phyloP scores from a whole-genome alignment of 2,113 vertebrate species.

The Megalops atlanticus region DNA sequence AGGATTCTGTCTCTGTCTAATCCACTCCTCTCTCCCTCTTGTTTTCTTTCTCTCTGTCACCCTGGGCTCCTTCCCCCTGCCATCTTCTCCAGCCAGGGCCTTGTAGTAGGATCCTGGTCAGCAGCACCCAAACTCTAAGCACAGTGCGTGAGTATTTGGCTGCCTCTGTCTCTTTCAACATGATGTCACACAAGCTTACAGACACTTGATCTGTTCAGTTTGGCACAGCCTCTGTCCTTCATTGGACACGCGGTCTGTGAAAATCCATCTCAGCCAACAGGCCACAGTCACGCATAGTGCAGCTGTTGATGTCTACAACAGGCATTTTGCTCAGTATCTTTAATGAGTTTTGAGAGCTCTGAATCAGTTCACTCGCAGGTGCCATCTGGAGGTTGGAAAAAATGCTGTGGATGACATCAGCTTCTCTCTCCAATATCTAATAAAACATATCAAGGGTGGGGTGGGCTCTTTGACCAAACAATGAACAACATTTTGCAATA shows the following conservation, averaged over 20 bases:
- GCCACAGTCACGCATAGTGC: too few species aligned
- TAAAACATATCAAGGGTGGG: neutral
- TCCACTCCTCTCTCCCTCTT: neutral
- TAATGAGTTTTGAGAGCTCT: neutral
- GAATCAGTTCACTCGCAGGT: slow-evolving; percentile 39
- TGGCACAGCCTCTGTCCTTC: too few species aligned
- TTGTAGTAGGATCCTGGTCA: too few species aligned
- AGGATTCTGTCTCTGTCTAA: slow-evolving; percentile 3
- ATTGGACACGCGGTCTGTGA: too few species aligned
- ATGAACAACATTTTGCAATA: neutral
- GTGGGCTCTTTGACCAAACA: neutral
- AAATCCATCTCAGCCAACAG: too few species aligned
- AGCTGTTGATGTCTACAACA: too few species aligned
- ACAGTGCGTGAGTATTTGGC: neutral
- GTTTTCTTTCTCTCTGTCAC: neutral
- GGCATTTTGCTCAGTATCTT: neutral
- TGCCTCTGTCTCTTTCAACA: neutral
- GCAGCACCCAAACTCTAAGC: neutral
- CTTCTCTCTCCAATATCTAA: neutral
- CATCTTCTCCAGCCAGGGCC: neutral
- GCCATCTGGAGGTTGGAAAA: slow-evolving; percentile 52
- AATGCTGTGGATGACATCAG: neutral
- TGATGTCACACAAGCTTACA: neutral
- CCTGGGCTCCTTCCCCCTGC: neutral
- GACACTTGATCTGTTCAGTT: too few species aligned